Evolutionary conservation across 2,888 invertebrate species (phyloP), one percentile per base, ranked within the genome.

Genomic region (Nymphalis polychloros): DNA sequence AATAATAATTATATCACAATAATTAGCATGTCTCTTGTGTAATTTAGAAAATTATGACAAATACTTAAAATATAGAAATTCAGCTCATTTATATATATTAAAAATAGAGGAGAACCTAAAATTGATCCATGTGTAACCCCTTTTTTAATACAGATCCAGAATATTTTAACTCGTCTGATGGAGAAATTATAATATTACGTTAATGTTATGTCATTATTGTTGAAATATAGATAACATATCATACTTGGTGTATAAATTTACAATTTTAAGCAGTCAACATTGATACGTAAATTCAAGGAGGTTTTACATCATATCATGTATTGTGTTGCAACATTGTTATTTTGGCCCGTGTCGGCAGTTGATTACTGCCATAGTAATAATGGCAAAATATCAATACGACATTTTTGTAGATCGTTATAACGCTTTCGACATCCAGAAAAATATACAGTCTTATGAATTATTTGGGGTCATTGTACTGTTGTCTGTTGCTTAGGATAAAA

Each of bases 301-400:
- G 74, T 27, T 73, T 80, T 80, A 68, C 78, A 75, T 71, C 76
- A 79, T 68, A 73, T 72, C 70, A 64, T 70, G 74, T 68, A 68
- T 72, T 72, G 74, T 81, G 76, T 73, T 67, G 78, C 70, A 78
- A 78, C 64, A 57, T 55, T 72, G 70, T 70, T 57, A 68, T 69
- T 69, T 27, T n/a, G 27, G 53, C 53, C 53, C n/a, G 17, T 55
- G 53, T 55, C 53, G 17, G 27, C 31, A 55, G 27, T 55, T 27
- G 27, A 53, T 53, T 27, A 17, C 53, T 17, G n/a, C 4, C 13
- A 41, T 55, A 63, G 49, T 59, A 59, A 46, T 52, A 41, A 52
- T 59, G 41, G 59, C 59, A 23, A 60, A 52, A 60, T 52, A 55
- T 31, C 27, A 53, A 55, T 31, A 23, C 10, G 0, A 55, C 27